Percentiles rank a stretch among this genome's conserved stretches.
Conservation (phyloP, 2,888 invertebrate genomes). For the Clunio marinus region DNA sequence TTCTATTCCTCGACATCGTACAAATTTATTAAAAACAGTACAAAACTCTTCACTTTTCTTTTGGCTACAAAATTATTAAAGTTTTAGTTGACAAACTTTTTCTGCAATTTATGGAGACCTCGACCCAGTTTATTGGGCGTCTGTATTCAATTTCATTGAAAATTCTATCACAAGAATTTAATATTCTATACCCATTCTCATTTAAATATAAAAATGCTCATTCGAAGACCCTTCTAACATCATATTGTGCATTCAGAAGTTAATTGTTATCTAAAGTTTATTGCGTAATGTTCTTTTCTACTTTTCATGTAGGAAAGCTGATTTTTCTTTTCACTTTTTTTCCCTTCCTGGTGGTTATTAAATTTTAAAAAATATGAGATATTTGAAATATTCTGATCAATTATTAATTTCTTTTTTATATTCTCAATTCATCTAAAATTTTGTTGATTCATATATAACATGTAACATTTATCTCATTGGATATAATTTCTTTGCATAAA, state of each 20-base stretch:
- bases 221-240: background rate
- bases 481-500: too few species aligned
- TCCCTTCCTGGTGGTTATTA: background rate
- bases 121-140: background rate
- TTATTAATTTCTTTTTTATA: too few species aligned
- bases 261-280: too few species aligned
- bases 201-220: conserved; percentile 9
- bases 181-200: conserved; percentile 17
- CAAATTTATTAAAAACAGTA: background rate
- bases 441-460: conserved; percentile 17
- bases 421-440: too few species aligned
- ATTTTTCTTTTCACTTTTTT: background rate
- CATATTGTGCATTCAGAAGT: background rate
- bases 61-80: too few species aligned
- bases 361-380: too few species aligned
- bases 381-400: too few species aligned
- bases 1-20: background rate
- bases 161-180: conserved; percentile 12
- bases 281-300: conserved; percentile 2
- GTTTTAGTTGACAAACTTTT: too few species aligned
- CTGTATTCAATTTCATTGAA: background rate
- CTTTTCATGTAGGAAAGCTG: too few species aligned
- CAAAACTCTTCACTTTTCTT: too few species aligned
- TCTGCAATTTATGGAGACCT: background rate
- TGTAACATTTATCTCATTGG: conserved; percentile 29